phyloP scores from a whole-genome alignment of 1,140 invertebrate genomes.

The Saxidomus purpurata region DNA sequence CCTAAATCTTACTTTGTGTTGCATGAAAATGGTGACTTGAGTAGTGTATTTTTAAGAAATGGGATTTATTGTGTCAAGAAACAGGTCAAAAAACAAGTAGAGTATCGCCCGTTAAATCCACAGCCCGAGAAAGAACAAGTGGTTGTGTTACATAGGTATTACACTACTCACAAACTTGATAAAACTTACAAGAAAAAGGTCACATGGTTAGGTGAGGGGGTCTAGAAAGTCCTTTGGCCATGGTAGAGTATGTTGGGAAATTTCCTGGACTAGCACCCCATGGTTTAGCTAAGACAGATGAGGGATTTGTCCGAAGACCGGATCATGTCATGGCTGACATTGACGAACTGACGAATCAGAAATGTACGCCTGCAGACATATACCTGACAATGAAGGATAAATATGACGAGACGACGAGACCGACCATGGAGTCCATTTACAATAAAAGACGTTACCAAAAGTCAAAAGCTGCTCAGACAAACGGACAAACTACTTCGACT shows the following conservation, averaged over 20 bases:
- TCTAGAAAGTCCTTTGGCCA: too few relatives aligned
- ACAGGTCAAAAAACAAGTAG: background rate
- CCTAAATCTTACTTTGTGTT: too few relatives aligned
- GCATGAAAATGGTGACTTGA: too few relatives aligned
- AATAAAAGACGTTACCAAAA: background rate
- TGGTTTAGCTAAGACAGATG: background rate
- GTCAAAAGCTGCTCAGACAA: background rate
- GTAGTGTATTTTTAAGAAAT: too few relatives aligned
- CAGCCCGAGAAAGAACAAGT: background rate
- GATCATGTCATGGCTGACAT: slow-evolving; percentile 20
- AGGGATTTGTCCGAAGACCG: background rate
- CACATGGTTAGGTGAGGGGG: too few relatives aligned
- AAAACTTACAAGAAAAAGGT: too few relatives aligned
- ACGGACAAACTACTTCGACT: background rate
- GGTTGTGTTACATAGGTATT: too few relatives aligned
- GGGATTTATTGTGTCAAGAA: background rate
- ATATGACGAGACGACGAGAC: slow-evolving; percentile 28
- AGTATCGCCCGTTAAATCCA: background rate
- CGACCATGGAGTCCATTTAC: background rate
- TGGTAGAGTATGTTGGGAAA: too few relatives aligned
- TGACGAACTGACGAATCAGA: background rate
- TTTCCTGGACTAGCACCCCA: too few relatives aligned
- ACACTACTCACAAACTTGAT: too few relatives aligned
- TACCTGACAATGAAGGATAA: background rate
- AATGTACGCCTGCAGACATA: background rate